Base-by-base conservation (phyloP, 2,113 vertebrate genomes). In the Amphiprion ocellaris region DNA sequence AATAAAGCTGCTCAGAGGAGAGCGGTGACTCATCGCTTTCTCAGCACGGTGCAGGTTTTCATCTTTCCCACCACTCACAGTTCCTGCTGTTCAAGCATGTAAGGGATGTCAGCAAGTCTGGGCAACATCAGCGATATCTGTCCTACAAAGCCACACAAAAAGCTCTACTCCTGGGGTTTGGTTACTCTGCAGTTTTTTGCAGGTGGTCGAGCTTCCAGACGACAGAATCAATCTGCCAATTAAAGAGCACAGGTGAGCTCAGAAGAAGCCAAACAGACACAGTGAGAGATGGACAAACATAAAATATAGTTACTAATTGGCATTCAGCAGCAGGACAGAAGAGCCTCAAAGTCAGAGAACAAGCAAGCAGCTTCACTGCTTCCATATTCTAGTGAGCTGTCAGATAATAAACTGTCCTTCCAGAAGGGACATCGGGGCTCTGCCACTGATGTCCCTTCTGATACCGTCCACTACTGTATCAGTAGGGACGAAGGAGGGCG, bases 191-290 rank as follows among this genome's bases (percentile, higher is more conserved):
- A 65, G 69, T 69, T 85, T 85, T 10, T 79, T 65, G 70, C 84
- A 81, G 81, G 85, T 70, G 83, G 81, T 9, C 2, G 5, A 33
- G 50, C 33, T 47, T 52, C 55, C 33, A 83, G 78, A 80, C 87
- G 63, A 54, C 70, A 71, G n/a, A 80, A 84, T 87, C 81, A 78
- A 84, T 83, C 77, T 75, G 60, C 56, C 64, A 70, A 70, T 83
- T 89, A 85, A 63, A 66, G 69, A 80, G 67, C 53, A 14, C 81
- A 81, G 77, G 83, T 81, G 77, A 61, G 59, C 69, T 5, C 58
- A 74, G 66, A 50, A 30, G 19, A 49, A 60, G 55, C 41, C 56
- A 56, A 83, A 79, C 19, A 69, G 47, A 70, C 54, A 15, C 4
- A 64, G 50, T 65, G 74, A 76, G 21, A 84, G 72, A 69, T 30